A percentile compares a stretch with the other conserved stretches of the same genome.
phyloP scores from a whole-genome alignment of 2,888 invertebrate species.

The Tachystola acroxantha region DNA sequence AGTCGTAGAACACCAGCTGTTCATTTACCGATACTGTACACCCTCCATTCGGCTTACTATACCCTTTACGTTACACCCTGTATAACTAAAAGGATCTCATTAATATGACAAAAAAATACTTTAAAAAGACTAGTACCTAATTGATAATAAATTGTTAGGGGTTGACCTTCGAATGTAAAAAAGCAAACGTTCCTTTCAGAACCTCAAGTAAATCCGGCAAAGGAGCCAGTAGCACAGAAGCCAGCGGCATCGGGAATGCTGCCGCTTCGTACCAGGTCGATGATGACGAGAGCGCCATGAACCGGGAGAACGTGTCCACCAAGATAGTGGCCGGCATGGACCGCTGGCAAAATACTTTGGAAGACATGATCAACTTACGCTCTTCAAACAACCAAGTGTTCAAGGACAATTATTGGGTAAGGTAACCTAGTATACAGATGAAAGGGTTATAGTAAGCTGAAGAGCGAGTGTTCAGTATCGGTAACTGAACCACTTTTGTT shows the following conservation, averaged over 20 bases:
- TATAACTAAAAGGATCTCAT: too few relatives aligned
- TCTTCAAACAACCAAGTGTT: constrained; percentile 73
- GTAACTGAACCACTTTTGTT: too few relatives aligned
- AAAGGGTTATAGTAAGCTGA: background rate
- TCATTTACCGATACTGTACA: too few relatives aligned
- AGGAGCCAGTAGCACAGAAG: constrained; percentile 22
- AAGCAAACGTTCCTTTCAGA: constrained; percentile 28
- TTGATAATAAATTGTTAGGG: too few relatives aligned
- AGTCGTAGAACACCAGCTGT: too few relatives aligned
- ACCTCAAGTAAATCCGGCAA: constrained; percentile 27
- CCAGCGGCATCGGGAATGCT: constrained; percentile 9
- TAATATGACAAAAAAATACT: too few relatives aligned
- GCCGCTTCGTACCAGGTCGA: constrained; percentile 26
- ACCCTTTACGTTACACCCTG: too few relatives aligned
- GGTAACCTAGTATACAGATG: too few relatives aligned
- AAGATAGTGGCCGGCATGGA: constrained; percentile 71
- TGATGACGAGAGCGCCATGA: constrained; percentile 48
- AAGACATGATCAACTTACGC: constrained; percentile 67
- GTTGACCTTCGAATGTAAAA: too few relatives aligned
- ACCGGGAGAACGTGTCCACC: constrained; percentile 61
- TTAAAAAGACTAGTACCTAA: too few relatives aligned
- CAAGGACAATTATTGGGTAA: constrained; percentile 80
- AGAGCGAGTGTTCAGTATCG: background rate
- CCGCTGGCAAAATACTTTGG: constrained; percentile 70
- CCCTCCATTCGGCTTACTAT: too few relatives aligned